Evolutionary conservation across 2,888 invertebrate species (phyloP), one percentile per base, ranked within the genome.

Genomic region (Thalpophila matura): DNA sequence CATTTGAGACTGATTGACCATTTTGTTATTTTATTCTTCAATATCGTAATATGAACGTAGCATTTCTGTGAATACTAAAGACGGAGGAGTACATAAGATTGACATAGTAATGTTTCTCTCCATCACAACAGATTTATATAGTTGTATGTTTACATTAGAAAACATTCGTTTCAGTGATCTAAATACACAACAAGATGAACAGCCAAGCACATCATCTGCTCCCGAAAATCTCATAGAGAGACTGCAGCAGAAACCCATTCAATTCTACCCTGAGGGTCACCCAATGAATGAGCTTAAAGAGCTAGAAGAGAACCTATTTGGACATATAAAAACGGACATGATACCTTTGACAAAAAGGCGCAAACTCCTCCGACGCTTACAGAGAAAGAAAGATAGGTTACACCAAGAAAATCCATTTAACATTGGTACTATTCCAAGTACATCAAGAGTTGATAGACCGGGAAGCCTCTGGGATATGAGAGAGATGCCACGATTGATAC

Each of bases 231-330:
- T 86, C n/a, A 49, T 78, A 9, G 79, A 83, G 18, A 81, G 74
- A 56, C 58, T 80, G 6, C 82, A 85, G 6, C 83, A 85, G 38
- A 81, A 78, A 51, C 75, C 79, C 55, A 74, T 81, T 53, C 89
- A 79, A 50, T 86, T 87, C 37, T 93, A 92, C 55, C 91, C 93
- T 0, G 87, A 91, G 29, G 91, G 90, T 4, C 95, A 95, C 74
- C 96, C 96, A 12, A 95, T 96, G 85, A 93, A 96, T 79, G 86
- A 92, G 38, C 80, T 96, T 3, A 92, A 94, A 74, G 87, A 94
- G 49, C 78, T 96, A 16, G 95, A 96, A 79, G 80, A 92, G 46
- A 88, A 92, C 40, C 68, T 96, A 47, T 95, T 95, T 78, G 89
- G 91, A 1, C 92, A 95, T 73, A 81, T 95, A n/a, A 86, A 88